These are phyloP conservation scores for Holotrichia oblita DNA, from an alignment of 1,140 invertebrate species.

Conservation along the genomic window DNA sequence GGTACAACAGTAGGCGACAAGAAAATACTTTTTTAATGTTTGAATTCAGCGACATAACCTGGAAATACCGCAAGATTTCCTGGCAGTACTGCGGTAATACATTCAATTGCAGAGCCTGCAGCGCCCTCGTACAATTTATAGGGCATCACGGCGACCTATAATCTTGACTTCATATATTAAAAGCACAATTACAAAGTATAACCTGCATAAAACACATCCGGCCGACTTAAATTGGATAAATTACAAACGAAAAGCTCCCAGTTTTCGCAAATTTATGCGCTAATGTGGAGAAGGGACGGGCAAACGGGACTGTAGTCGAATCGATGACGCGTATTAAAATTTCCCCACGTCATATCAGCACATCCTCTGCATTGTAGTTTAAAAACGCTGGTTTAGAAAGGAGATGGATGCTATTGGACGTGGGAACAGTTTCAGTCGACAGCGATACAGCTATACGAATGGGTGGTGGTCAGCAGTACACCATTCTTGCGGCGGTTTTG, in stretches of 20 bases:
- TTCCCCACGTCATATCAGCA: not conserved
- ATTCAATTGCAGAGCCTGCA: not conserved
- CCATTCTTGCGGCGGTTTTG: not conserved
- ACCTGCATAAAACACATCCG: slow-evolving; percentile 38
- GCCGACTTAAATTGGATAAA: slow-evolving; percentile 40
- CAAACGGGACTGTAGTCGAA: not conserved
- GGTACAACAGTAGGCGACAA: not conserved
- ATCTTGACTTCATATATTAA: slow-evolving; percentile 39
- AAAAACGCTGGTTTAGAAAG: not conserved
- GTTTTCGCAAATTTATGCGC: slow-evolving; percentile 15
- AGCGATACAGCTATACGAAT: not conserved
- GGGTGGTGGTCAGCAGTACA: not conserved
- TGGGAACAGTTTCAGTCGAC: not conserved
- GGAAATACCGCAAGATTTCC: not conserved
- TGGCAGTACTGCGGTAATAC: not conserved
- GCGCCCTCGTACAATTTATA: not conserved
- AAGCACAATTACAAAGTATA: slow-evolving; percentile 35
- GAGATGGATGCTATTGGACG: not conserved
- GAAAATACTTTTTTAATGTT: not conserved
- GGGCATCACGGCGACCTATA: not conserved
- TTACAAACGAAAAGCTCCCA: slow-evolving; percentile 34
- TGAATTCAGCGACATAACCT: not conserved
- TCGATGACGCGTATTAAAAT: not conserved
- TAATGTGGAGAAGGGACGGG: not conserved
- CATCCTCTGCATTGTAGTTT: not conserved